Conservation (phyloP, 2,113 vertebrate genomes). For the Lichenostomus cassidix region DNA sequence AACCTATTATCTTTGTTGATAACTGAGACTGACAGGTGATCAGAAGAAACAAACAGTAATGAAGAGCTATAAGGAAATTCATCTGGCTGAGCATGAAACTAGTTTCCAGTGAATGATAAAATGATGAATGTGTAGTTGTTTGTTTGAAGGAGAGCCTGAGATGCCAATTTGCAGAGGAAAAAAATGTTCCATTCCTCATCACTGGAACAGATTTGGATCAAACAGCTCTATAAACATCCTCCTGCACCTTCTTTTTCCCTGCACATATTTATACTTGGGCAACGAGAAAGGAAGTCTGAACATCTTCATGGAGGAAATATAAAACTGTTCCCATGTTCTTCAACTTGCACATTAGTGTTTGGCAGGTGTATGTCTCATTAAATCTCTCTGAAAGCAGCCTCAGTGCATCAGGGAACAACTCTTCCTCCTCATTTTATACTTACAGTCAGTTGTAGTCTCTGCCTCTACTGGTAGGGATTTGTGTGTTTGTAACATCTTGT, state of each 20-base stretch:
- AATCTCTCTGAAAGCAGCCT: neutral
- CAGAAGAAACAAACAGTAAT: constrained; percentile 1
- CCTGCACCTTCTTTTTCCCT: neutral
- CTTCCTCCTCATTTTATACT: neutral
- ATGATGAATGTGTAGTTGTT: constrained; percentile 13
- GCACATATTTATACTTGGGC: neutral
- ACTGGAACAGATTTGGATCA: neutral
- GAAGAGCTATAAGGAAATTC: constrained; percentile 6
- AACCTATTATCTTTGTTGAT: neutral
- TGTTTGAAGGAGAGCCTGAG: constrained; percentile 5
- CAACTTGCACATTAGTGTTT: neutral
- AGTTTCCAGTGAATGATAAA: neutral
- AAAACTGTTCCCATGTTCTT: neutral
- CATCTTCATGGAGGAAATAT: neutral
- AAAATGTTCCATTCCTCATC: neutral
- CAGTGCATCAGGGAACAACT: neutral
- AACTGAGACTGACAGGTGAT: constrained; percentile 9
- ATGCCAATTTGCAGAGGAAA: neutral
- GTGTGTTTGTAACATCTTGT: neutral
- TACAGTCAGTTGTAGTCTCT: neutral
- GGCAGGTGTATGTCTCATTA: constrained; percentile 33
- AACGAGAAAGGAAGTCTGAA: neutral
- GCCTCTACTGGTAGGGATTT: neutral
- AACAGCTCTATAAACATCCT: neutral
- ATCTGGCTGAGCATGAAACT: neutral